Evolutionary conservation across 2,113 vertebrate species (phyloP).

Genomic region (Ammospiza nelsoni): DNA sequence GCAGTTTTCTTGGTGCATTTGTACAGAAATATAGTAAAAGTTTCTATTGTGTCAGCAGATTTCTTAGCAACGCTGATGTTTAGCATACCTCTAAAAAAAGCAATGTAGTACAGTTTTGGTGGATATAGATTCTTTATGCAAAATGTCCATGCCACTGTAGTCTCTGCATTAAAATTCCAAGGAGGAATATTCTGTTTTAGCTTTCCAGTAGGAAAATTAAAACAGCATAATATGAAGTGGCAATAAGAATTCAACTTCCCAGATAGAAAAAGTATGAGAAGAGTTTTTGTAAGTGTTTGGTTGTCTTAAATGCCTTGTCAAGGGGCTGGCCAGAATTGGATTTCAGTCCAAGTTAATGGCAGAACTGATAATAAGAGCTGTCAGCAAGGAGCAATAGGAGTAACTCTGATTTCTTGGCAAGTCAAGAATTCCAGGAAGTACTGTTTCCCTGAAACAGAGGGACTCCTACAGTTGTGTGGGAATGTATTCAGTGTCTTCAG

Average conservation of each 20-base stretch:
- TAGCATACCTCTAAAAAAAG: background rate
- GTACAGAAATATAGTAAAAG: background rate
- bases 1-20: background rate
- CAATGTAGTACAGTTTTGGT: background rate
- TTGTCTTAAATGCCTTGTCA: background rate
- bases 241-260: background rate
- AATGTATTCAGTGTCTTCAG: background rate
- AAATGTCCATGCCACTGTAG: background rate
- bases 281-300: background rate
- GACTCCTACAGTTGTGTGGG: background rate
- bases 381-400: background rate
- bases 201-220: background rate
- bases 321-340: background rate
- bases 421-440: background rate
- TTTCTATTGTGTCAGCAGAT: background rate
- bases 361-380: slow-evolving; percentile 1
- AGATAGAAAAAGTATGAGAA: background rate
- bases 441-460: background rate
- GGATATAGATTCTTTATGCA: background rate
- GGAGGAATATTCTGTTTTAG: background rate
- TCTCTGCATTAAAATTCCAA: background rate
- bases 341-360: background rate
- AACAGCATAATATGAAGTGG: background rate
- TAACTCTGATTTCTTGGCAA: background rate
- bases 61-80: background rate